Conservation (phyloP, 2,113 vertebrate genomes). For the Saguinus midas region DNA sequence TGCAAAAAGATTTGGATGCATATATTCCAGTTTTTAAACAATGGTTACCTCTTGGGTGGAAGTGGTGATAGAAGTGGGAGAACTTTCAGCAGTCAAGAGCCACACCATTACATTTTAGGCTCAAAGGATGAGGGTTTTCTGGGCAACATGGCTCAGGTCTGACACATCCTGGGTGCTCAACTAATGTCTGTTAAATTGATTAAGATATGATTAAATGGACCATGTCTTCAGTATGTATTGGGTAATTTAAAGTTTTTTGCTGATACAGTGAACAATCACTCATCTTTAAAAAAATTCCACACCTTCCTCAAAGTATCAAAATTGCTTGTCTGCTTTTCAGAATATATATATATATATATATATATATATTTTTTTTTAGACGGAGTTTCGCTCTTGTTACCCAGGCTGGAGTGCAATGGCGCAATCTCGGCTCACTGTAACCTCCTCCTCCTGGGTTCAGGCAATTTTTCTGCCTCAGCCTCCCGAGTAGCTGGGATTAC, state of each 20-base stretch:
- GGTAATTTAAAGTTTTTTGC: constrained; percentile 38
- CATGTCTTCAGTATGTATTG: not conserved
- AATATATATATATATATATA: not conserved
- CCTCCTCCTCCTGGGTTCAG: too few species aligned
- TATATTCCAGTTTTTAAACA: not conserved
- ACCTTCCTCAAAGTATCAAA: not conserved
- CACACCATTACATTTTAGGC: not conserved
- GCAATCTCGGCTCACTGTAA: too few species aligned
- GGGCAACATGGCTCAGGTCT: not conserved
- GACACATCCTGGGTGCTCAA: not conserved
- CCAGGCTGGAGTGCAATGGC: too few species aligned
- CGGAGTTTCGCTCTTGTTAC: too few species aligned
- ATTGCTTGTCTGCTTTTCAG: not conserved
- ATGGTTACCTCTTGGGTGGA: not conserved
- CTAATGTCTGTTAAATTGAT: constrained; percentile 23
- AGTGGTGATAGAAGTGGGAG: not conserved
- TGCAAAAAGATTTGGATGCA: constrained; percentile 3
- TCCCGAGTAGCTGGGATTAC: too few species aligned
- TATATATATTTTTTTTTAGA: too few species aligned
- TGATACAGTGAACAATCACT: not conserved
- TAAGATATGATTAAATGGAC: not conserved
- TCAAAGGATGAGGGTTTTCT: not conserved
- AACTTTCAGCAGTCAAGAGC: not conserved
- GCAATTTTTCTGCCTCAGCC: too few species aligned
- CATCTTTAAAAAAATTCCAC: not conserved